Conservation (phyloP, 2,888 invertebrate genomes). For the Hypomecis punctinalis region DNA sequence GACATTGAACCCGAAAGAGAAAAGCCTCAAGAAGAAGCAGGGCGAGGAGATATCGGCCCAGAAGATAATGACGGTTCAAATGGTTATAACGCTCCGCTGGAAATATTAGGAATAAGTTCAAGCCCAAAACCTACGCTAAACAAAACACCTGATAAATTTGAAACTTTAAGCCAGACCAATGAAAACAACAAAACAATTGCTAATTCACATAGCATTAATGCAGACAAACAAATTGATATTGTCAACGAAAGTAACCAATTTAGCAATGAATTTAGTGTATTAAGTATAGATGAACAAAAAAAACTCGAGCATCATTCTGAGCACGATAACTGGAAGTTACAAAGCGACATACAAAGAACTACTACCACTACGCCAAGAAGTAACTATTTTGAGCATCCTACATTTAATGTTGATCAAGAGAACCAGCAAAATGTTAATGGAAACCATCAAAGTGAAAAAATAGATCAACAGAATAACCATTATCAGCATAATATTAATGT, state of each 20-base stretch:
- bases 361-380: slow-evolving; percentile 25
- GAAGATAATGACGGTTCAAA: slow-evolving; percentile 42
- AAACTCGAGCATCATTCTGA: slow-evolving; percentile 24
- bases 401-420: slow-evolving; percentile 18
- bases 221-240: neutral
- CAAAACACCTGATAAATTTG: slow-evolving; percentile 38
- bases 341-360: slow-evolving; percentile 7
- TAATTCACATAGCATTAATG: slow-evolving; percentile 6
- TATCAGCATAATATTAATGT: neutral
- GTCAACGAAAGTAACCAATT: slow-evolving; percentile 18
- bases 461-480: slow-evolving; percentile 9
- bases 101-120: slow-evolving; percentile 24
- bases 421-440: slow-evolving; percentile 28
- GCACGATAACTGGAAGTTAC: slow-evolving; percentile 17
- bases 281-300: slow-evolving; percentile 37
- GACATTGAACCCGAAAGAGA: slow-evolving; percentile 44
- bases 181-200: slow-evolving; percentile 27
- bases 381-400: slow-evolving; percentile 21
- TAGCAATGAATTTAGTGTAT: slow-evolving; percentile 27
- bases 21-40: slow-evolving; percentile 41
- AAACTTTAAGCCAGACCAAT: slow-evolving; percentile 35
- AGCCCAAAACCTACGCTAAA: slow-evolving; percentile 19
- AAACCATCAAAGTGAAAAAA: slow-evolving; percentile 11
- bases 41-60: slow-evolving; percentile 55
- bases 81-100: slow-evolving; percentile 3